A percentile compares a stretch with the other conserved stretches of the same genome.
Conservation (phyloP, 2,797 vertebrate genomes). For the Erethizon dorsatum region DNA sequence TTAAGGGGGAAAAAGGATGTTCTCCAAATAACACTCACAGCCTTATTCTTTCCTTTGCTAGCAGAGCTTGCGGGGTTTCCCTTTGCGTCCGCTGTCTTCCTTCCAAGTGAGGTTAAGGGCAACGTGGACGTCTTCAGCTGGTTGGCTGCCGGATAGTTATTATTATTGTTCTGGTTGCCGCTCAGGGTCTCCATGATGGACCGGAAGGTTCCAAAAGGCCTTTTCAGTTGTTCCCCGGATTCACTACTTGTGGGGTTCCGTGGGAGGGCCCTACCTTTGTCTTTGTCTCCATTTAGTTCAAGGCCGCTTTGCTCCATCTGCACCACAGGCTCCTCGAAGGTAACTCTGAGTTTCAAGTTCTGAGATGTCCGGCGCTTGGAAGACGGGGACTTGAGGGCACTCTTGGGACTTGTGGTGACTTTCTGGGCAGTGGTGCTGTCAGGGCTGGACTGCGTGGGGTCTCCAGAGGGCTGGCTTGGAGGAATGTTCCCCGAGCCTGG, state of each 20-base stretch:
- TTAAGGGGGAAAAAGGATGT: background rate
- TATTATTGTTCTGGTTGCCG: conserved; percentile 97
- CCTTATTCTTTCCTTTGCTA: conserved; percentile 94
- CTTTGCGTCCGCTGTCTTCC: conserved; percentile 92
- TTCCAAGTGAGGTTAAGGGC: conserved; percentile 93
- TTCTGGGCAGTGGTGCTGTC: conserved; percentile 92
- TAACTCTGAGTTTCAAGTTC: conserved; percentile 97
- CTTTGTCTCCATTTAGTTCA: conserved; percentile 90
- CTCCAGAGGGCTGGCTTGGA: conserved; percentile 87
- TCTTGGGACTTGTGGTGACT: conserved; percentile 96
- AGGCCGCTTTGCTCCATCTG: conserved; percentile 91
- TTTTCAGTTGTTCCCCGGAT: conserved; percentile 91
- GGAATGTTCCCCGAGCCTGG: conserved; percentile 78
- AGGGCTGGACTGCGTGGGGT: conserved; percentile 79
- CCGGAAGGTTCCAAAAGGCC: conserved; percentile 96
- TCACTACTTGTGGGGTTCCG: conserved; percentile 89
- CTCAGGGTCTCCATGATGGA: conserved; percentile 98
- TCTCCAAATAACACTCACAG: conserved; percentile 89
- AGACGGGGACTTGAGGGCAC: conserved; percentile 98
- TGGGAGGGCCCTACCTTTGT: conserved; percentile 88
- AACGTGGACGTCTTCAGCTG: conserved; percentile 89
- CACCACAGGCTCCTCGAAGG: conserved; percentile 97
- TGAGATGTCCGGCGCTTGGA: conserved; percentile 97
- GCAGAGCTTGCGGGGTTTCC: conserved; percentile 88
- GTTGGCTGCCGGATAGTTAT: conserved; percentile 90